Percentiles rank a stretch among this genome's conserved stretches.
These are phyloP conservation scores for Propithecus deckenii DNA, from an alignment of 2,797 vertebrate species.

Conservation along the genomic window DNA sequence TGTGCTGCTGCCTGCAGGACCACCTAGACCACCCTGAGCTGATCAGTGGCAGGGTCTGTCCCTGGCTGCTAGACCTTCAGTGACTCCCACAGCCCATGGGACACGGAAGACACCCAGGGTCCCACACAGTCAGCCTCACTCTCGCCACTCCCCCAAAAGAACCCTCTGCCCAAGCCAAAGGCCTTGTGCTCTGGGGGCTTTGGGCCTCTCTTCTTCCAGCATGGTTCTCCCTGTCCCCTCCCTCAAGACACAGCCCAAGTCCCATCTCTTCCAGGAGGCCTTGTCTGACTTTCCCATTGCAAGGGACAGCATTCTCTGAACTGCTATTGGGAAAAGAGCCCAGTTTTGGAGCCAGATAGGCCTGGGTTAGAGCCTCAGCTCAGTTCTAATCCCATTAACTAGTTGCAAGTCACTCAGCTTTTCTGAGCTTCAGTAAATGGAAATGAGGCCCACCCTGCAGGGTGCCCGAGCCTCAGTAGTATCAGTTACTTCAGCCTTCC, in stretches of 20 bases:
- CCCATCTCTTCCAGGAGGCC: background rate
- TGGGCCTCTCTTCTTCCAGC: background rate
- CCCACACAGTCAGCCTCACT: background rate
- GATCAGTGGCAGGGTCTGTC: background rate
- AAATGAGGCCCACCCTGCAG: background rate
- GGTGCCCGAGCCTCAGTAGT: background rate
- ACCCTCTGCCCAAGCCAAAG: background rate
- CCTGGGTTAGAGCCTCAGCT: background rate
- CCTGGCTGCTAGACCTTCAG: background rate
- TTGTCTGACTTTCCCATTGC: background rate
- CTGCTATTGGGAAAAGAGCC: background rate
- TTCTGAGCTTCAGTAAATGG: background rate
- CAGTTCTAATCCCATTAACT: background rate
- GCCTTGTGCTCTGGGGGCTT: background rate
- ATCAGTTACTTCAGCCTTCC: background rate
- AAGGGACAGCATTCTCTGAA: background rate
- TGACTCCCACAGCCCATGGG: background rate
- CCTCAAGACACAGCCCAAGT: background rate
- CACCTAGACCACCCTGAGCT: background rate
- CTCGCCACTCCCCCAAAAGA: background rate
- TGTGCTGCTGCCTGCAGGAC: background rate
- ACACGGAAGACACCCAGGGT: background rate
- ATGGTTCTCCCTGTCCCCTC: background rate
- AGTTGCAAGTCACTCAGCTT: background rate
- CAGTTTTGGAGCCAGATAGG: background rate